A percentile compares a stretch with the other conserved stretches of the same genome.
These are phyloP conservation scores for Cephus spinipes DNA, from an alignment of 2,888 invertebrate genomes.

Conservation along the genomic window DNA sequence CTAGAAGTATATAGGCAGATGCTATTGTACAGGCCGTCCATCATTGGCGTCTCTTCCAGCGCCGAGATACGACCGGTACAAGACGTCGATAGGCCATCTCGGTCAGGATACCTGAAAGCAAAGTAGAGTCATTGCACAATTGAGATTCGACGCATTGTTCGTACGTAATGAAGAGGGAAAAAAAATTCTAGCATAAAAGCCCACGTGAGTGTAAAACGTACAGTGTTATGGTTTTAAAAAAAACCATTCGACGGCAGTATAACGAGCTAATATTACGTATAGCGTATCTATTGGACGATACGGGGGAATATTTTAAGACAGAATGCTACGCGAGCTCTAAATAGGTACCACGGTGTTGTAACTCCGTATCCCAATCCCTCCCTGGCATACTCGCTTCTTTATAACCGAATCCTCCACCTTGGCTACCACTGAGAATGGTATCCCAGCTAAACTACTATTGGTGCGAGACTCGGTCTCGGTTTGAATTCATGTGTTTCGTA, in stretches of 20 bases:
- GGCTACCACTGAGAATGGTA: neutral
- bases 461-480: neutral
- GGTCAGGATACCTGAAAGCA: neutral
- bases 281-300: constrained; percentile 38
- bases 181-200: neutral
- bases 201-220: neutral
- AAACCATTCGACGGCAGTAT: constrained; percentile 1
- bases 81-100: neutral
- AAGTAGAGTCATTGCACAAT: neutral
- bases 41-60: neutral
- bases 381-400: constrained; percentile 21
- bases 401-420: constrained; percentile 9
- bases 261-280: constrained; percentile 26
- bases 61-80: neutral
- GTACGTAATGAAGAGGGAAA: neutral
- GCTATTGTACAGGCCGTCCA: neutral
- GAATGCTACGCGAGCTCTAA: constrained; percentile 43
- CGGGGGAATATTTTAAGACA: constrained; percentile 44
- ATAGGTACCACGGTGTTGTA: constrained; percentile 40
- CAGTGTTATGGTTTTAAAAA: neutral
- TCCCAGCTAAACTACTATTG: neutral
- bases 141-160: neutral
- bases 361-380: constrained; percentile 27
- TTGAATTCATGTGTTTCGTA: neutral
- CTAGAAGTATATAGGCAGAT: neutral